Evolutionary conservation across 2,888 invertebrate species (phyloP).

Genomic region (Amblyteles armatorius): DNA sequence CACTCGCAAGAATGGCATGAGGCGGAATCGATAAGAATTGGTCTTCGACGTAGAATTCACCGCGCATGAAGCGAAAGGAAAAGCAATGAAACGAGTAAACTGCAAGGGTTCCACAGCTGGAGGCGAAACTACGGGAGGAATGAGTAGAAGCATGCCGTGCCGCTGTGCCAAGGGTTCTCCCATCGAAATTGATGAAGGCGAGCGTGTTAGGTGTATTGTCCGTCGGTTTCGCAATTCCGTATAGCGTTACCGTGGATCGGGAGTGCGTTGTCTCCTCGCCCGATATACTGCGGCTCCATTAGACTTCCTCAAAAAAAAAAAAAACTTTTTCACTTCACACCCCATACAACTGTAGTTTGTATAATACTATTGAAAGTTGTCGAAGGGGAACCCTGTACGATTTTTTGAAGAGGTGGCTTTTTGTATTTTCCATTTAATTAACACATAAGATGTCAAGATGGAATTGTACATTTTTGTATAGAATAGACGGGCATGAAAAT

Average conservation of each 20-base stretch:
- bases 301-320: too few species aligned
- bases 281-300: conserved; percentile 19
- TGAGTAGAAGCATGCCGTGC: conserved; percentile 9
- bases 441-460: too few species aligned
- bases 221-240: conserved; percentile 26
- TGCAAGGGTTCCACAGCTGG: neutral
- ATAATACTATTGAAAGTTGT: too few species aligned
- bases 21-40: neutral
- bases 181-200: conserved; percentile 47
- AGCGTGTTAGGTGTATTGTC: conserved; percentile 53
- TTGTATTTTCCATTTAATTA: too few species aligned
- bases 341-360: too few species aligned
- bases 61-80: neutral
- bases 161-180: conserved; percentile 7
- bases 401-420: too few species aligned
- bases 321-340: too few species aligned
- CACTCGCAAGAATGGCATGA: neutral
- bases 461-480: too few species aligned
- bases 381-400: too few species aligned
- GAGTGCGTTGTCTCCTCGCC: conserved; percentile 50
- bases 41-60: neutral
- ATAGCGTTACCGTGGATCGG: conserved; percentile 44
- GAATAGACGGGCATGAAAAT: too few species aligned
- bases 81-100: conserved; percentile 7
- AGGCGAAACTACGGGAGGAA: conserved; percentile 6